These are phyloP conservation scores for Cygnus buccinator DNA, from an alignment of 2,113 vertebrate genomes.

Conservation along the genomic window DNA sequence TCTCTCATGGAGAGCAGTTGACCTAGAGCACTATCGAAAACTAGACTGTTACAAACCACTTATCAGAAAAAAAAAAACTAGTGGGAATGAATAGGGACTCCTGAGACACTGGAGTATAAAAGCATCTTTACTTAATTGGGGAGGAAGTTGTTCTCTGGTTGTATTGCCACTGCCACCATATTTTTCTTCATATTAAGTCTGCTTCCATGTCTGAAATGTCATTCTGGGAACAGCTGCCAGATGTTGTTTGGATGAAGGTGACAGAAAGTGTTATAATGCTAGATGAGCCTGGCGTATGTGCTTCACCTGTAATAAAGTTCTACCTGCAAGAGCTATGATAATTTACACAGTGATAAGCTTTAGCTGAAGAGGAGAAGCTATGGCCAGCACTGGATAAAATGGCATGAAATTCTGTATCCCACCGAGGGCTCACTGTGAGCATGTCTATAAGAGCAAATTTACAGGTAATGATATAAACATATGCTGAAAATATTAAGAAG, in stretches of 20 bases:
- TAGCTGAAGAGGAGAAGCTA: neutral
- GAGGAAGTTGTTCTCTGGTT: neutral
- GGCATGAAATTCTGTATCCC: slow-evolving; percentile 28
- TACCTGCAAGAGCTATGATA: slow-evolving; percentile 49
- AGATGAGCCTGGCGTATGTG: slow-evolving; percentile 64
- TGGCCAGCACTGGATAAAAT: neutral
- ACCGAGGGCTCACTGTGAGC: neutral
- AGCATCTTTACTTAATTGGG: neutral
- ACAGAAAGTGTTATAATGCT: slow-evolving; percentile 54
- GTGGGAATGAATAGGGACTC: neutral
- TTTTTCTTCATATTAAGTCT: slow-evolving; percentile 60
- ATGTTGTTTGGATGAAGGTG: slow-evolving; percentile 67
- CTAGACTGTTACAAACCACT: fast-evolving
- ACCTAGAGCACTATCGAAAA: neutral
- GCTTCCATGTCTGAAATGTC: slow-evolving; percentile 40
- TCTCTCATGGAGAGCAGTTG: neutral
- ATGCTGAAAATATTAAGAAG: neutral
- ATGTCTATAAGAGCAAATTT: neutral
- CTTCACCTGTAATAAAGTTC: slow-evolving; percentile 60
- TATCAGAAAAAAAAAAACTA: neutral
- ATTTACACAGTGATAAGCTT: slow-evolving; percentile 53
- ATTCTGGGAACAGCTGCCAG: slow-evolving; percentile 60
- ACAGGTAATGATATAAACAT: neutral
- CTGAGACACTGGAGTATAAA: neutral
- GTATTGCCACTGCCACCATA: neutral